phyloP scores from a whole-genome alignment of 2,113 vertebrate genomes.

The Cheilinus undulatus region DNA sequence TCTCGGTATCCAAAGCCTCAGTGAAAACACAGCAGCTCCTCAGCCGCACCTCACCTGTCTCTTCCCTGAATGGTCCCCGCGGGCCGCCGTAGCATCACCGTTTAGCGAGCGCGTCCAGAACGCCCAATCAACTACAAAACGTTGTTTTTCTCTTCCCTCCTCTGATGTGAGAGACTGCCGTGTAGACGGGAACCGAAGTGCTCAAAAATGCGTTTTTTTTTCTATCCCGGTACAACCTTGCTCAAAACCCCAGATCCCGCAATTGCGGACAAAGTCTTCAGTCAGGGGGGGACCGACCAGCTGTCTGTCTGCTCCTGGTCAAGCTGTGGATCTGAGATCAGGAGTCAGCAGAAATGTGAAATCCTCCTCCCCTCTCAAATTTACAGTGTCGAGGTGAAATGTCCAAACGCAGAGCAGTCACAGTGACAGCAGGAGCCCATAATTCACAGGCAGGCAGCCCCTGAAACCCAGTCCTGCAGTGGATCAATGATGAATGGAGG shows the following conservation, averaged over 20 bases:
- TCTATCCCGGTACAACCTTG: slow-evolving; percentile 22
- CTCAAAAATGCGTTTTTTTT: slow-evolving; percentile 36
- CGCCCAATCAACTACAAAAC: slow-evolving; percentile 61
- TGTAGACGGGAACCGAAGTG: slow-evolving; percentile 11
- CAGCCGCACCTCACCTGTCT: slow-evolving; percentile 82
- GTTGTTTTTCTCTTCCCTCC: background rate
- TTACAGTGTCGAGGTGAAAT: slow-evolving; percentile 77
- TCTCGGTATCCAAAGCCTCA: slow-evolving; percentile 57
- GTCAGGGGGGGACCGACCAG: slow-evolving; percentile 30
- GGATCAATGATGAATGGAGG: slow-evolving; percentile 79
- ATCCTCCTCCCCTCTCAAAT: slow-evolving; percentile 63
- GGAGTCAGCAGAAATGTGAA: slow-evolving; percentile 67
- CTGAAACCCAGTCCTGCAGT: slow-evolving; percentile 78
- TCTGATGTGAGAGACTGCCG: slow-evolving; percentile 3
- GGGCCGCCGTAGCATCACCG: slow-evolving; percentile 76
- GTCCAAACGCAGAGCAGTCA: slow-evolving; percentile 75
- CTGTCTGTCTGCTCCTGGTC: slow-evolving; percentile 61
- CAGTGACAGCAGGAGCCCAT: slow-evolving; percentile 78
- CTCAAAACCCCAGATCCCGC: slow-evolving; percentile 53
- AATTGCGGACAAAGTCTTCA: slow-evolving; percentile 61
- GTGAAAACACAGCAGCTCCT: slow-evolving; percentile 55
- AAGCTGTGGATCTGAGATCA: slow-evolving; percentile 54
- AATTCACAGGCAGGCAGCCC: slow-evolving; percentile 76
- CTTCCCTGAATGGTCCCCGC: slow-evolving; percentile 67
- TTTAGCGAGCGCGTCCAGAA: slow-evolving; percentile 63